Evolutionary conservation across 2,888 invertebrate genomes (phyloP).

Genomic region (Venustoraphidia nigricollis): DNA sequence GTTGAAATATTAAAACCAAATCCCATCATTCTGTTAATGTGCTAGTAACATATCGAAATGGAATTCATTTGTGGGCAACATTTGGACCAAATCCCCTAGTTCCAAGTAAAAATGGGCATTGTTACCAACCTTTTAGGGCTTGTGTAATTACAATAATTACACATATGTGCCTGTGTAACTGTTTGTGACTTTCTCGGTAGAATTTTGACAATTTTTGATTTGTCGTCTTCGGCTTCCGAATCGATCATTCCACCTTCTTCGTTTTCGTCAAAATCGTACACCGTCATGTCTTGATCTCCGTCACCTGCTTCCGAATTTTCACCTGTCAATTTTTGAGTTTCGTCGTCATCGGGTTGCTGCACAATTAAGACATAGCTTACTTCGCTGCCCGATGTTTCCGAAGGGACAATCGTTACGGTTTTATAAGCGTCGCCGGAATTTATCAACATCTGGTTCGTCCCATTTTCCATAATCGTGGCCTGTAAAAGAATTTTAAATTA

Average conservation of each 20-base stretch:
- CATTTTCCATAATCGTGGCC: conserved; percentile 17
- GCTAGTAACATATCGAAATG: not conserved
- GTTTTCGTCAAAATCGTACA: conserved; percentile 61
- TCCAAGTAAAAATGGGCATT: not conserved
- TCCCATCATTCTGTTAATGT: too few relatives aligned
- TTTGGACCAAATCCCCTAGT: not conserved
- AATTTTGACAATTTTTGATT: conserved; percentile 45
- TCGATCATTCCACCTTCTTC: conserved; percentile 39
- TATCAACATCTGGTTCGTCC: conserved; percentile 32
- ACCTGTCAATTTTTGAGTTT: conserved; percentile 33
- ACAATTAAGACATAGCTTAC: conserved; percentile 81
- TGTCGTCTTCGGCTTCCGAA: conserved; percentile 48
- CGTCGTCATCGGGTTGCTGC: conserved; percentile 49
- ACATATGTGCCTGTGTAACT: conserved; percentile 61
- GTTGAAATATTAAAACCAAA: too few relatives aligned
- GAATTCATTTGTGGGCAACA: not conserved
- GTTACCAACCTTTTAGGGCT: conserved; percentile 58
- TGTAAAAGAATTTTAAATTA: conserved; percentile 7
- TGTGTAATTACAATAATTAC: conserved; percentile 83
- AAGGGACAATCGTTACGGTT: conserved; percentile 71
- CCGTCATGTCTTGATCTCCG: conserved; percentile 40
- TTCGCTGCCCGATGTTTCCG: conserved; percentile 60
- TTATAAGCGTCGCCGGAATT: conserved; percentile 52
- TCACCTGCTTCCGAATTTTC: conserved; percentile 29
- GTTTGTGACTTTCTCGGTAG: conserved; percentile 42